Evolutionary conservation across 2,113 vertebrate species (phyloP).

Genomic region (Odocoileus virginianus): DNA sequence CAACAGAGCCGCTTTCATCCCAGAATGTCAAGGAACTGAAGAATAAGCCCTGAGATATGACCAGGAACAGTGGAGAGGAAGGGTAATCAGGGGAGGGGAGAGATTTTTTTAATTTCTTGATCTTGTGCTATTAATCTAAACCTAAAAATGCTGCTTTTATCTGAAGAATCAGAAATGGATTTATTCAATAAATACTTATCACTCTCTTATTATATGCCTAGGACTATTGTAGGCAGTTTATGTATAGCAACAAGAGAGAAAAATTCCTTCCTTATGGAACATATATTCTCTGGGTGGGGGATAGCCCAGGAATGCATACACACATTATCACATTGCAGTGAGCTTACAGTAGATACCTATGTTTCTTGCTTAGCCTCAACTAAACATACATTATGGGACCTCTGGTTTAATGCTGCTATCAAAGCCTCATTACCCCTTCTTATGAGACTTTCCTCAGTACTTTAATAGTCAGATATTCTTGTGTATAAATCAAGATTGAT

Average conservation of each 20-base stretch:
- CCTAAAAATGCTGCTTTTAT: not conserved
- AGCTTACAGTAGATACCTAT: not conserved
- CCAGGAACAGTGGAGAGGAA: not conserved
- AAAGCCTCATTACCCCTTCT: not conserved
- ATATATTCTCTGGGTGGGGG: not conserved
- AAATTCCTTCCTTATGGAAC: not conserved
- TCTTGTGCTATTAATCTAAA: not conserved
- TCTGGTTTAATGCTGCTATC: not conserved
- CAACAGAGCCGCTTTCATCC: not conserved
- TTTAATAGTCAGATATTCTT: not conserved
- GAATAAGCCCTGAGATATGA: not conserved
- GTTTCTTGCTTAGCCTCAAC: not conserved
- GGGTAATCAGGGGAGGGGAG: not conserved
- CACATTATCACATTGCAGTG: not conserved
- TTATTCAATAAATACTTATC: not conserved
- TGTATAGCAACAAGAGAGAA: not conserved
- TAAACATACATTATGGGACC: not conserved
- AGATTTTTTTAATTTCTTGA: not conserved
- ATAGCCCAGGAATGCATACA: not conserved
- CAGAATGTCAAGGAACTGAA: not conserved
- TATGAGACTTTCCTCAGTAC: not conserved
- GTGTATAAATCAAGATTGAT: not conserved
- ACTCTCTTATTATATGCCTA: not conserved
- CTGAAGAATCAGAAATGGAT: not conserved
- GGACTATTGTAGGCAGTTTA: not conserved